These are phyloP conservation scores for Notarius quadriscutis DNA, from an alignment of 2,113 vertebrate species.

Conservation along the genomic window DNA sequence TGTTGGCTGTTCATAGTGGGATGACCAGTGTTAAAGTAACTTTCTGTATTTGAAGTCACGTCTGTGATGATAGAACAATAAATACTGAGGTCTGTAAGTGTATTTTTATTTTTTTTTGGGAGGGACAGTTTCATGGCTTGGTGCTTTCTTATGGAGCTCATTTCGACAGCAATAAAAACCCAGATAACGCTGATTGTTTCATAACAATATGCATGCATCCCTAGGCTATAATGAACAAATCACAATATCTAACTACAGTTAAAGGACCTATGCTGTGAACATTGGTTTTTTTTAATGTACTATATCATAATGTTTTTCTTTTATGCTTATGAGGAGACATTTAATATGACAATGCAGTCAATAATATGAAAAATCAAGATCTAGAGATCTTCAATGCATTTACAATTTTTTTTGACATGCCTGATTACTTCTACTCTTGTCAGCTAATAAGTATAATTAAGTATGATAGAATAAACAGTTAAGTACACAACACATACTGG, in stretches of 20 bases:
- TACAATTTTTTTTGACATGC: not conserved
- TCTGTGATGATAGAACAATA: not conserved
- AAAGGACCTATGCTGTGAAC: not conserved
- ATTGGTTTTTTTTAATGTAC: not conserved
- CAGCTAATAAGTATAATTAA: not conserved
- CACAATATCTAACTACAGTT: not conserved
- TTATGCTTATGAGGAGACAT: not conserved
- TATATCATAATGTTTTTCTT: not conserved
- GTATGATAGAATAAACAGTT: not conserved
- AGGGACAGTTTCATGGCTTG: not conserved
- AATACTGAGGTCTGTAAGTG: not conserved
- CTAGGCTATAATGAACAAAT: not conserved
- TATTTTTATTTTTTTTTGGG: not conserved
- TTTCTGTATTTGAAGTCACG: not conserved
- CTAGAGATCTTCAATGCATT: not conserved
- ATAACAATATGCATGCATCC: not conserved
- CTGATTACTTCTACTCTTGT: not conserved
- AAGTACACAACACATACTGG: not conserved
- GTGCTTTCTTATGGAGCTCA: not conserved
- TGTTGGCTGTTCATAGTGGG: not conserved
- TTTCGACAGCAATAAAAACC: slow-evolving; percentile 12
- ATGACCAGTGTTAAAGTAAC: not conserved
- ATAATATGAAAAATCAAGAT: not conserved
- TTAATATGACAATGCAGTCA: not conserved
- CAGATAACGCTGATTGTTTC: slow-evolving; percentile 1